phyloP scores from a whole-genome alignment of 2,113 vertebrate genomes.

The Sylvilagus bachmani region DNA sequence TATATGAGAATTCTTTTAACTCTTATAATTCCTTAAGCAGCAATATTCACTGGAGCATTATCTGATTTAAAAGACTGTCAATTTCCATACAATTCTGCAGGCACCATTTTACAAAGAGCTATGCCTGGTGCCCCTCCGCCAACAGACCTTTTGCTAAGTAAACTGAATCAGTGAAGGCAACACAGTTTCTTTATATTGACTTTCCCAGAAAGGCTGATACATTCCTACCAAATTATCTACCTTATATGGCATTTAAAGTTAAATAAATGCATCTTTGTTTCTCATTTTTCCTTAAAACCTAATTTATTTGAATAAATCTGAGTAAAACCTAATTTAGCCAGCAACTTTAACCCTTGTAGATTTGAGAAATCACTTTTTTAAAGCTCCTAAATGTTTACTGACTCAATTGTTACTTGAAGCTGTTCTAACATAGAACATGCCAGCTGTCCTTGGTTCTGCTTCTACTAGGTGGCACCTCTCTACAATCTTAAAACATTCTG shows the following conservation, averaged over 20 bases:
- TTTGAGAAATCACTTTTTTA: neutral
- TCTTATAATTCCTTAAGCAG: neutral
- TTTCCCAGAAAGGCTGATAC: neutral
- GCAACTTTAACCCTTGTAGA: neutral
- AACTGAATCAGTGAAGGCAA: neutral
- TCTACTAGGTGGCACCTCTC: neutral
- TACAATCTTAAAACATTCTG: slow-evolving; percentile 42
- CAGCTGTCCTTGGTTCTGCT: neutral
- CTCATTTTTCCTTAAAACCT: slow-evolving; percentile 61
- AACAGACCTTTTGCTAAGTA: neutral
- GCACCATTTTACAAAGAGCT: slow-evolving; percentile 26
- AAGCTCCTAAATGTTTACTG: neutral
- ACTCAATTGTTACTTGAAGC: neutral
- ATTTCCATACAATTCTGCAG: slow-evolving; percentile 27
- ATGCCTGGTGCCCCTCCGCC: neutral
- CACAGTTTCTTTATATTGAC: neutral
- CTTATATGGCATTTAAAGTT: neutral
- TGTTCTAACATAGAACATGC: neutral
- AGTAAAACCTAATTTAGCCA: slow-evolving; percentile 55
- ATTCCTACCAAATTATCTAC: slow-evolving; percentile 14
- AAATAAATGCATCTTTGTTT: slow-evolving; percentile 62
- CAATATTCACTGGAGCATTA: neutral
- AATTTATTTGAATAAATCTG: neutral
- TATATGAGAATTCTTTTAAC: neutral
- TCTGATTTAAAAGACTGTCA: slow-evolving; percentile 30